These are phyloP conservation scores for Tromatobia lineatoria DNA, from an alignment of 2,888 invertebrate genomes.

Conservation along the genomic window DNA sequence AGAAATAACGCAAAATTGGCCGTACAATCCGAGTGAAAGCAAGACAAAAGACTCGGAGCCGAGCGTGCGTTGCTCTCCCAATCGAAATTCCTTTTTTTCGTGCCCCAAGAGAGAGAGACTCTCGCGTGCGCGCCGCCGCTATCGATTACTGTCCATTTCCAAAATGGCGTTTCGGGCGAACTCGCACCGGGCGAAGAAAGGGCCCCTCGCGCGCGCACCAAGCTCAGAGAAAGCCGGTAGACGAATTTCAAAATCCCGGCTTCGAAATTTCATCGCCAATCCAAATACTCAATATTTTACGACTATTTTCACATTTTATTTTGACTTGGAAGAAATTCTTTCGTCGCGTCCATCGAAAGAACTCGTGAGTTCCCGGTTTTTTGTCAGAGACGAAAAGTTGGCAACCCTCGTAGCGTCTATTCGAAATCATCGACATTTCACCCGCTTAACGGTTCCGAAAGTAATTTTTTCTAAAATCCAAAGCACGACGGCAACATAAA, in stretches of 20 bases:
- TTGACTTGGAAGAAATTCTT: too few relatives aligned
- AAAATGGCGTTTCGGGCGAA: conserved; percentile 81
- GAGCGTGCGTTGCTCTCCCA: conserved; percentile 33
- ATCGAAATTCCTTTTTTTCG: conserved; percentile 48
- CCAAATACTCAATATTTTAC: not conserved
- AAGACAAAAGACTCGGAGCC: conserved; percentile 45
- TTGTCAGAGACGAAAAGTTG: too few relatives aligned
- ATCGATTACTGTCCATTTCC: conserved; percentile 83
- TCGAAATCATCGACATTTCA: too few relatives aligned
- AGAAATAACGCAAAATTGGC: conserved; percentile 22
- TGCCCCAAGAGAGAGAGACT: conserved; percentile 45
- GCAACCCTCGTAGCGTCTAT: too few relatives aligned
- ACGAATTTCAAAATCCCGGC: conserved; percentile 18
- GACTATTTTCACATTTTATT: not conserved
- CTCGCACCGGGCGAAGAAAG: conserved; percentile 61
- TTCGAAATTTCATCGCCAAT: not conserved
- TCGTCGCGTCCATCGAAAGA: not conserved
- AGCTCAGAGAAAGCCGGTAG: conserved; percentile 52
- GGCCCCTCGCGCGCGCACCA: conserved; percentile 58
- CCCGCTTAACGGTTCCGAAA: too few relatives aligned
- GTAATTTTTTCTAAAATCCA: too few relatives aligned
- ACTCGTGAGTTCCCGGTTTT: too few relatives aligned
- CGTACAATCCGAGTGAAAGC: not conserved
- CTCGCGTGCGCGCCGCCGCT: conserved; percentile 76
- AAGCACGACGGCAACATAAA: too few relatives aligned